Evolutionary conservation across 2,797 vertebrate genomes (phyloP).

Genomic region (Pogoniulus pusillus): DNA sequence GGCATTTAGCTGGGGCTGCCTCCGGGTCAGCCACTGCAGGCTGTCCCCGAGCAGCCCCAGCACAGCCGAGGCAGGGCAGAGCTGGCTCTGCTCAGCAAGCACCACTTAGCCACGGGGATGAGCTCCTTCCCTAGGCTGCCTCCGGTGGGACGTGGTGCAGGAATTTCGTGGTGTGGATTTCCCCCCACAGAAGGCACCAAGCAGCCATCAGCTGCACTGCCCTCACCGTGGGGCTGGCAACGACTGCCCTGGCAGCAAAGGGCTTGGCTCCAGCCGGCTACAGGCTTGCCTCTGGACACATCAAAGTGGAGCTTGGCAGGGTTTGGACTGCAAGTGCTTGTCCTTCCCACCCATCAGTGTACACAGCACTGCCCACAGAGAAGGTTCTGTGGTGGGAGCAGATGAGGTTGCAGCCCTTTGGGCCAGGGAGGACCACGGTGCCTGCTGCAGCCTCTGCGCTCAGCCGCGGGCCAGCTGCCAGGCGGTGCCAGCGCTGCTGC

Average conservation of each 20-base stretch:
- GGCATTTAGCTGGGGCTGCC: neutral
- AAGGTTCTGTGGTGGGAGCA: neutral
- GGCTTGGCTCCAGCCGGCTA: rapidly evolving
- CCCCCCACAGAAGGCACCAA: neutral
- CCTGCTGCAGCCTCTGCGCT: neutral
- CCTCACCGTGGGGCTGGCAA: neutral
- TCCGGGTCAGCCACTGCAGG: neutral
- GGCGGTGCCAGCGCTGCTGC: neutral
- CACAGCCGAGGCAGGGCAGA: rapidly evolving
- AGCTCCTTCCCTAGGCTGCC: neutral
- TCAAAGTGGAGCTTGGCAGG: neutral
- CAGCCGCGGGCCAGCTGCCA: neutral
- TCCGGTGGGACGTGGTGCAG: rapidly evolving
- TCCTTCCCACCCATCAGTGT: neutral
- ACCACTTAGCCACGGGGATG: rapidly evolving
- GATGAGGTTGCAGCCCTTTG: neutral
- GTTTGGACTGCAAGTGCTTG: neutral
- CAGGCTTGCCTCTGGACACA: neutral
- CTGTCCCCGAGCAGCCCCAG: neutral
- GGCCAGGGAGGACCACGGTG: neutral
- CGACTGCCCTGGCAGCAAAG: neutral
- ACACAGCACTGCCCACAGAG: neutral
- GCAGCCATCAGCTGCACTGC: neutral
- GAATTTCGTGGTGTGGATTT: neutral
- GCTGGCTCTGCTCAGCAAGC: neutral